These are phyloP conservation scores for Cynaeus angustus DNA, from an alignment of 2,888 invertebrate species.

Conservation along the genomic window DNA sequence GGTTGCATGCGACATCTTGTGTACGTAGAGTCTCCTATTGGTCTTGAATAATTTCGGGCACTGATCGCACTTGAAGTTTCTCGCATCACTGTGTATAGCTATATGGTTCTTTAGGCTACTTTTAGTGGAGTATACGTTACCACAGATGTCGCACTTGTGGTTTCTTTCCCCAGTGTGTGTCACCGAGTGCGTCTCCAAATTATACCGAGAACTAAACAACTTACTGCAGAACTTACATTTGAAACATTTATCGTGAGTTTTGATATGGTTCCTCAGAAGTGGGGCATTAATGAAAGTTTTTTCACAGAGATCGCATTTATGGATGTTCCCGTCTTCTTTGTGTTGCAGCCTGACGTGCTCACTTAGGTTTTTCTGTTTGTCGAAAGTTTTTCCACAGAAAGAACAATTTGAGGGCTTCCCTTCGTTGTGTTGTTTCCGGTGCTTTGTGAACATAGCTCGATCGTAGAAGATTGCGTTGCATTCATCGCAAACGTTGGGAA, in stretches of 20 bases:
- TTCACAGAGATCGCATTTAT: constrained; percentile 73
- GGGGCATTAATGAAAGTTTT: constrained; percentile 73
- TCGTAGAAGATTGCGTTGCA: constrained; percentile 63
- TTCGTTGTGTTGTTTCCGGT: constrained; percentile 59
- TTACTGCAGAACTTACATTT: constrained; percentile 61
- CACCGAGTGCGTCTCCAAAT: constrained; percentile 62
- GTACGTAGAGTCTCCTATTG: constrained; percentile 62
- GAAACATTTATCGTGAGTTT: constrained; percentile 72
- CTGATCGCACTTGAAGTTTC: constrained; percentile 59
- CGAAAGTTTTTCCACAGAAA: constrained; percentile 61
- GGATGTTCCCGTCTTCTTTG: constrained; percentile 73
- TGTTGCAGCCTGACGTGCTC: constrained; percentile 69
- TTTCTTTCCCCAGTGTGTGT: constrained; percentile 63
- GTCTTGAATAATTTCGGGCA: constrained; percentile 63
- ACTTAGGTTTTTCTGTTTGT: constrained; percentile 62
- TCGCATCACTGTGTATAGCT: constrained; percentile 60
- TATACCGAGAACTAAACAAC: constrained; percentile 62
- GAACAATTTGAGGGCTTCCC: constrained; percentile 59
- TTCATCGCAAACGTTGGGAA: constrained; percentile 61
- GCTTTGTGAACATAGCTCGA: constrained; percentile 60
- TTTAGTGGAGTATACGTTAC: constrained; percentile 60
- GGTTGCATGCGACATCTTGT: constrained; percentile 70
- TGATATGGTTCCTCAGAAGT: constrained; percentile 72
- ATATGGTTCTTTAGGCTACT: constrained; percentile 62
- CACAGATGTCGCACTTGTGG: constrained; percentile 61